Percentiles rank a stretch among this genome's conserved stretches.
Evolutionary conservation across 2,797 vertebrate genomes (phyloP).

Genomic region (Antrozous pallidus): DNA sequence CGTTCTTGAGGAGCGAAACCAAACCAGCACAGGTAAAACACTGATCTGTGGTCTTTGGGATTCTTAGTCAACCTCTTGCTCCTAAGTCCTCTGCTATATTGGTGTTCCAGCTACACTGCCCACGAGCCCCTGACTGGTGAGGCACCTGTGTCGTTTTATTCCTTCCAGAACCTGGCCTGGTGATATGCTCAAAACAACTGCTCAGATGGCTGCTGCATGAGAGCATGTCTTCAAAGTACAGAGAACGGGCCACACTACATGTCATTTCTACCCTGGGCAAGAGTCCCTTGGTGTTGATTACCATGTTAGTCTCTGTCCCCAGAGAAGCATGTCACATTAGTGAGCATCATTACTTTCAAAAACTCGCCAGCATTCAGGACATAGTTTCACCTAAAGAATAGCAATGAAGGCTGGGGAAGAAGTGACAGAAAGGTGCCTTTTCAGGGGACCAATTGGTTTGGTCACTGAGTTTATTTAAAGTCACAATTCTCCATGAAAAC

Average conservation of each 20-base stretch:
- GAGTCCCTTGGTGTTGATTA: not conserved
- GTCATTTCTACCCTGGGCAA: not conserved
- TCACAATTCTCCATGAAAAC: not conserved
- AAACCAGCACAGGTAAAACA: not conserved
- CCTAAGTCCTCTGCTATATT: not conserved
- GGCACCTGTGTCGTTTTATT: not conserved
- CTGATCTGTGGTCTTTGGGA: not conserved
- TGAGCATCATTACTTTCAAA: not conserved
- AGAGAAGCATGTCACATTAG: slow-evolving; percentile 11
- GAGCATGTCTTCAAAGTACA: not conserved
- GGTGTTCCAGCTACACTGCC: not conserved
- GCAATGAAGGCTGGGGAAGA: not conserved
- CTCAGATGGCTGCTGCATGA: not conserved
- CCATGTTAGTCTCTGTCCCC: not conserved
- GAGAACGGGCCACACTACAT: not conserved
- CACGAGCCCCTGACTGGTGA: not conserved
- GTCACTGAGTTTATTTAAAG: not conserved
- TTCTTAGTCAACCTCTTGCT: not conserved
- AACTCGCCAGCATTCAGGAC: not conserved
- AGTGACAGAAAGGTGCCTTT: not conserved
- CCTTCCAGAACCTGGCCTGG: not conserved
- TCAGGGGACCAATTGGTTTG: not conserved
- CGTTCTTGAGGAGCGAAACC: not conserved
- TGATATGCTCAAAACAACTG: not conserved
- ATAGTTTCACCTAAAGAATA: not conserved